Base-by-base conservation (phyloP, 2,888 invertebrate species). In the Pachymerium ferrugineum region DNA sequence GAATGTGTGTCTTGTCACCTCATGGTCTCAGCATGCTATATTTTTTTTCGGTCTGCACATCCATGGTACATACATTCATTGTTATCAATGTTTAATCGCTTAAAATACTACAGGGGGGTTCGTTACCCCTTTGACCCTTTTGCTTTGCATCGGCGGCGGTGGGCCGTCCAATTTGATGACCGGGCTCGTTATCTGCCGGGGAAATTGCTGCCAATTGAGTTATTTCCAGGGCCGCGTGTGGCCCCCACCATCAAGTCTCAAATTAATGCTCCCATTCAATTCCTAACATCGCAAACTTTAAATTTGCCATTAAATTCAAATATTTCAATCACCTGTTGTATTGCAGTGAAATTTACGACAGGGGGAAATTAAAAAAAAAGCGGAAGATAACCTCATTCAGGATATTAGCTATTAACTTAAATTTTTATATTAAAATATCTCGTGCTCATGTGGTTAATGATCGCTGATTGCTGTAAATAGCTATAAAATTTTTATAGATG, bases 61-160 rank as follows among this genome's bases (percentile, higher is more conserved):
- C 22, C 47, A n/a, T 47, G 19, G 47, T 16, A 14, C 47, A 47
- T 19, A 47, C 47, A 1, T 16, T 47, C 47, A 47, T 47, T 47
- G 47, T n/a, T n/a, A n/a, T n/a, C n/a, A n/a, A n/a, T n/a, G n/a
- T n/a, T n/a, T n/a, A n/a, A n/a, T n/a, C n/a, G 47, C 47, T 19
- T 47, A 16, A 47, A 19, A 47, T n/a, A n/a, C n/a, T n/a, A 47
- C 47, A 22, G 22, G n/a, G 47, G 47, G 47, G 47, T 47, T 47
- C 47, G 47, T 47, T 47, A 47, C 47, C 47, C 47, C 47, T 47
- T 47, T 47, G 47, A 47, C 47, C 47, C 47, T 47, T n/a, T 47
- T 47, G 47, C 3, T 47, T 47, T 47, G 47, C 14, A 47, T 47
- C 47, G 16, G 47, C 47, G 22, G 47, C 47, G 16, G 8, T 47